Conservation (phyloP, 2,888 invertebrate genomes). For the Malthinus flaveolus region DNA sequence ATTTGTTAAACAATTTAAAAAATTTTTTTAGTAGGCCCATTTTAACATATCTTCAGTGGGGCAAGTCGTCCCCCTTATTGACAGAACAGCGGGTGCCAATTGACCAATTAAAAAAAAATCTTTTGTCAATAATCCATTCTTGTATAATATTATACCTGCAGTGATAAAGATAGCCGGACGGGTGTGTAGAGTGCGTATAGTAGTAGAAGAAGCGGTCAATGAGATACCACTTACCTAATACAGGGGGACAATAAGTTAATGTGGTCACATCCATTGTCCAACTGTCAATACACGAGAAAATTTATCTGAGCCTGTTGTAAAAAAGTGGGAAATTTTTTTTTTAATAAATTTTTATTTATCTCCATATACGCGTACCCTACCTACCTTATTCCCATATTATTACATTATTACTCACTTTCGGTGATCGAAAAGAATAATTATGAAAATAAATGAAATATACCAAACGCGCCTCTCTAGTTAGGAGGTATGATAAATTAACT, state of each 20-base stretch:
- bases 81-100: conserved; percentile 24
- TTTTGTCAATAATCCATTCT: conserved; percentile 19
- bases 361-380: no score
- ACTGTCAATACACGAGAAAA: conserved; percentile 25
- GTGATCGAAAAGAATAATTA: no score
- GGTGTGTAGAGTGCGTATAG: neutral
- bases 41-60: conserved; percentile 18
- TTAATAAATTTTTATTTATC: no score
- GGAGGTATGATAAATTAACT: no score
- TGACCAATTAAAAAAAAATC: conserved; percentile 23
- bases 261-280: conserved; percentile 26
- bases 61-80: conserved; percentile 21
- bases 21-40: conserved; percentile 7
- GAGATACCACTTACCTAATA: conserved; percentile 17
- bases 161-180: conserved; percentile 10
- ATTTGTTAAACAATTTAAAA: neutral
- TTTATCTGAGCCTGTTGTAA: conserved; percentile 12
- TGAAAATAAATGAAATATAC: no score
- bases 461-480: no score
- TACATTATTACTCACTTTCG: no score
- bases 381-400: no score
- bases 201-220: conserved; percentile 18
- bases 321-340: conserved; percentile 10
- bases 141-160: no score
- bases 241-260: conserved; percentile 31